A percentile compares a stretch with the other conserved stretches of the same genome.
Evolutionary conservation across 2,888 invertebrate species (phyloP).

Genomic region (Stenolophus ochropezus): DNA sequence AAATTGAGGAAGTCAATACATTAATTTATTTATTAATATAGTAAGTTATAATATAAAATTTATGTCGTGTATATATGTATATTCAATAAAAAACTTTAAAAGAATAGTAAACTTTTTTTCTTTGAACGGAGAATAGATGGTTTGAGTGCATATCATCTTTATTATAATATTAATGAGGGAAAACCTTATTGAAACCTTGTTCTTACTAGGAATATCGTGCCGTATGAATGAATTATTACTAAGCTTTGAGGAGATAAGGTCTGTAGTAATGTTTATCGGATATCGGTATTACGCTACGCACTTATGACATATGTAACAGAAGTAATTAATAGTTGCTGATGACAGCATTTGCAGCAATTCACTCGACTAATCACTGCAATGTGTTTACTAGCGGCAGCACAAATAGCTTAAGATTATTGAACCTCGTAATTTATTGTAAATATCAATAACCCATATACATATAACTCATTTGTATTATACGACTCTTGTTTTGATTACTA

Average conservation of each 20-base stretch:
- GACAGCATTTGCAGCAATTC: neutral
- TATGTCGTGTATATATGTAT: too few species aligned
- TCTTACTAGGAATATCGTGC: too few species aligned
- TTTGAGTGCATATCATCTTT: too few species aligned
- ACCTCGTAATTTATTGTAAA: slow-evolving; percentile 28
- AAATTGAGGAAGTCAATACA: too few species aligned
- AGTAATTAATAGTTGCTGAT: slow-evolving; percentile 14
- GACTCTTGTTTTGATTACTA: neutral
- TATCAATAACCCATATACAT: slow-evolving; percentile 32
- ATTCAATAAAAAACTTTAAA: too few species aligned
- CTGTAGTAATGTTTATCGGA: neutral
- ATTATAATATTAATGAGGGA: too few species aligned
- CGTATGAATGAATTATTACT: neutral
- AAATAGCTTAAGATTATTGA: slow-evolving; percentile 37
- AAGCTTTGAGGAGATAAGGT: neutral
- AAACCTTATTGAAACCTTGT: too few species aligned
- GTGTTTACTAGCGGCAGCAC: slow-evolving; percentile 30
- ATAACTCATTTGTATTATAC: slow-evolving; percentile 27
- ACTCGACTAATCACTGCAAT: slow-evolving; percentile 25
- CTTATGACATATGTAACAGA: slow-evolving; percentile 16
- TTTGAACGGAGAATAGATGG: too few species aligned
- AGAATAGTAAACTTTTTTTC: too few species aligned
- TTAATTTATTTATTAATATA: too few species aligned
- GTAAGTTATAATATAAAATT: too few species aligned
- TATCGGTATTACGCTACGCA: slow-evolving; percentile 27